Evolutionary conservation across 2,888 invertebrate species (phyloP), one percentile per base, ranked within the genome.

Genomic region (Tortrix viridana): DNA sequence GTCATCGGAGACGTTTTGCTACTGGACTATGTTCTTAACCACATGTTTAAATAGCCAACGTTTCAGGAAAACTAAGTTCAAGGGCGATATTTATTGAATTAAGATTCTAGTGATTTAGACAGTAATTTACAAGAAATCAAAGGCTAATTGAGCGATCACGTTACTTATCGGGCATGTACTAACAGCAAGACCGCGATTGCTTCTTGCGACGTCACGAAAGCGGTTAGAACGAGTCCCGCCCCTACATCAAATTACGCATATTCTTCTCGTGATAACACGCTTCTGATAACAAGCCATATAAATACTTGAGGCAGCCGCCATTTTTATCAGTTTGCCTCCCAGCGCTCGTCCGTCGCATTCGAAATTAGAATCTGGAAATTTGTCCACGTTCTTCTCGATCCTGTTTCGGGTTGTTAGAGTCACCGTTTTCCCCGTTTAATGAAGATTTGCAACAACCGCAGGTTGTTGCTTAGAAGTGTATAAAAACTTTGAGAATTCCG

Each of bases 401-500:
- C 49, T 65, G 65, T 59, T 47, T 58, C 61, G 58, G 44, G 65
- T 59, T 49, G 48, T 64, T 53, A 19, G 41, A 41, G 44, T 65
- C 43, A 37, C 32, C 60, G 64, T 65, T 22, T 54, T 65, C 60
- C 68, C 65, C 66, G 63, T 65, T 47, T 70, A 64, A 65, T 73
- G 75, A 50, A 71, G 58, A 73, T 80, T 92, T 89, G 92, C 92
- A 92, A 81, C 92, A 92, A 89, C 92, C 92, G 55, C 16, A 52
- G 89, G 92, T 92, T 92, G 92, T 92, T 92, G 92, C 92, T 90
- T 89, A 82, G 72, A 73, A 81, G 88, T 85, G 71, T 65, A 69
- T 75, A 79, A 92, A 94, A 93, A 92, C 93, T 93, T 93, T 93
- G 90, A 94, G 94, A 94, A 94, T 94, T 94, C 86, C 93, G 90